Evolutionary conservation across 1,140 invertebrate species (phyloP).

Genomic region (Dendroctonus ponderosae): DNA sequence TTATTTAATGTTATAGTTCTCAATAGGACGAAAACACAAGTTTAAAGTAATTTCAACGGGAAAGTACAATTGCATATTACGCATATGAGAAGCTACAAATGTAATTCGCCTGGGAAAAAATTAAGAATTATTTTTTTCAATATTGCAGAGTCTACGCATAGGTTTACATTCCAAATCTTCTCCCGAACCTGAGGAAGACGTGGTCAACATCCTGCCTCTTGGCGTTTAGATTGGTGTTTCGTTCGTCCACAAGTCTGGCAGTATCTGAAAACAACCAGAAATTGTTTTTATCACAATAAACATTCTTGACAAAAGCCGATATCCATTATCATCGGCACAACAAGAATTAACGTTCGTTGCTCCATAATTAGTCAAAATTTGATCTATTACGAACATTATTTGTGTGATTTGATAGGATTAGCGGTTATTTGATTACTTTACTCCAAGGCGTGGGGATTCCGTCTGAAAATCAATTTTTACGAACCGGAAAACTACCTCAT

Average conservation of each 20-base stretch:
- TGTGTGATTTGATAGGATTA: too few relatives aligned
- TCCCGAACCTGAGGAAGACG: slow-evolving; percentile 76
- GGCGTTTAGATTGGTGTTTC: slow-evolving; percentile 43
- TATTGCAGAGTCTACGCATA: background rate
- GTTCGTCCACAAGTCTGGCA: slow-evolving; percentile 36
- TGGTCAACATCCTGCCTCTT: slow-evolving; percentile 80
- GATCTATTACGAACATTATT: too few relatives aligned
- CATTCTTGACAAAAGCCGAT: too few relatives aligned
- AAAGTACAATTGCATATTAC: slow-evolving; percentile 21
- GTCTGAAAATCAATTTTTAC: too few relatives aligned
- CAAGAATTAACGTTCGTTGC: too few relatives aligned
- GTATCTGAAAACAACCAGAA: slow-evolving; percentile 33
- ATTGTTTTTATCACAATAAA: background rate
- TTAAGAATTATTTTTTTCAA: slow-evolving; percentile 3
- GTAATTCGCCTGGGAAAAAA: background rate
- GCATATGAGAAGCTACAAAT: slow-evolving; percentile 18
- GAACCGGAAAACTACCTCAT: too few relatives aligned
- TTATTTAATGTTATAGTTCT: too few relatives aligned
- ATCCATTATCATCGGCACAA: too few relatives aligned
- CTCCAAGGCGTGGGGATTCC: too few relatives aligned
- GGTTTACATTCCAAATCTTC: slow-evolving; percentile 56
- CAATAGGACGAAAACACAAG: background rate
- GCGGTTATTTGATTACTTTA: too few relatives aligned
- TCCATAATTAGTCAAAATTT: too few relatives aligned
- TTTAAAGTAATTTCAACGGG: slow-evolving; percentile 37